Conservation (phyloP, 2,113 vertebrate species). For the Oreamnos americanus region DNA sequence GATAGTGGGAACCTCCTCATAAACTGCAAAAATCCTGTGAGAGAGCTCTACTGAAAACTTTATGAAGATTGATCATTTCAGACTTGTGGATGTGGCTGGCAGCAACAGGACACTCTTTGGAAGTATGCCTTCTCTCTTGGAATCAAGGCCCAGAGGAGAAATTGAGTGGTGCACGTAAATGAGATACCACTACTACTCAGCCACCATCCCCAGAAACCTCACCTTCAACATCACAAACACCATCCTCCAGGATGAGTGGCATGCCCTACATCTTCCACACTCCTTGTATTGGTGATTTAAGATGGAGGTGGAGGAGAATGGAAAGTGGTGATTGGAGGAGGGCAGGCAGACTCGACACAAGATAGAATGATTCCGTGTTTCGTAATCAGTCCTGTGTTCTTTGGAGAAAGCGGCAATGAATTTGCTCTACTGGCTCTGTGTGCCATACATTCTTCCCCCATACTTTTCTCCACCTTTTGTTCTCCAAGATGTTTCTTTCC, state of each 20-base stretch:
- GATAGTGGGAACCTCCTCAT: not conserved
- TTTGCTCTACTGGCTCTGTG: not conserved
- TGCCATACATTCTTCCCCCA: too few species aligned
- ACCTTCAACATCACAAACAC: not conserved
- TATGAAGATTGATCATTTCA: not conserved
- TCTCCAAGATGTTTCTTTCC: not conserved
- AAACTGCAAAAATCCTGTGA: not conserved
- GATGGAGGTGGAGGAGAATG: not conserved
- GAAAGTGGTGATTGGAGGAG: not conserved
- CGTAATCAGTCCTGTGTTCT: not conserved
- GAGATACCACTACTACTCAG: not conserved
- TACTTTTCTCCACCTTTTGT: not conserved
- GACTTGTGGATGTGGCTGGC: not conserved
- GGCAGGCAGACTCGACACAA: not conserved
- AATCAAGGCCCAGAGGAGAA: not conserved
- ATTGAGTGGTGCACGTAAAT: fast-evolving
- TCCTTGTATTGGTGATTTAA: not conserved
- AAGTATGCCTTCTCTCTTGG: not conserved
- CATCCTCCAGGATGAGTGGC: not conserved
- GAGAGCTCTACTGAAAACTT: not conserved
- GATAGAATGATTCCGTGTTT: not conserved
- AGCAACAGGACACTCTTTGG: not conserved
- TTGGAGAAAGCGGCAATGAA: not conserved
- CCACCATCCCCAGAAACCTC: not conserved
- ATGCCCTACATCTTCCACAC: fast-evolving